Conservation (phyloP, 1,140 invertebrate genomes). For the Pantala flavescens region DNA sequence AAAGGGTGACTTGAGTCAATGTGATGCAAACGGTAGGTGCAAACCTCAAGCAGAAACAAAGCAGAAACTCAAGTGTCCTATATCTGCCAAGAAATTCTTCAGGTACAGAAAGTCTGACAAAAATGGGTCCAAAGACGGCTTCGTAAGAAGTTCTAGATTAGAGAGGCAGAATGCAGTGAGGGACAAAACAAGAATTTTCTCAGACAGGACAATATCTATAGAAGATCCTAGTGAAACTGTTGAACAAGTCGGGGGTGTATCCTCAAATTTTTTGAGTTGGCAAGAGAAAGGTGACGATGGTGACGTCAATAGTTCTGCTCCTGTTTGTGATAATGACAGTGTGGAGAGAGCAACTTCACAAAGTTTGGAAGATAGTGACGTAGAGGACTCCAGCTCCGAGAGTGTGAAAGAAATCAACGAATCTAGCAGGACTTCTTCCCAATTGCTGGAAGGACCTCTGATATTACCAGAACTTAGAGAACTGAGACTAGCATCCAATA, state of each 20-base stretch:
- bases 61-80: background rate
- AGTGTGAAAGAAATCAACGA: background rate
- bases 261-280: background rate
- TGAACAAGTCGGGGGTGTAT: background rate
- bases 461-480: constrained; percentile 42
- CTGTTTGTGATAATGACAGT: background rate
- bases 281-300: background rate
- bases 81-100: background rate
- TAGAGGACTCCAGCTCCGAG: background rate
- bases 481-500: constrained; percentile 50
- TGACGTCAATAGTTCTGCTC: background rate
- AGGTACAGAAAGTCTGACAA: background rate
- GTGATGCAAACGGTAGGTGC: background rate
- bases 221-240: constrained; percentile 35
- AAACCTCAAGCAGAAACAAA: background rate
- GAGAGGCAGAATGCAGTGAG: background rate
- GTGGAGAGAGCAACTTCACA: background rate
- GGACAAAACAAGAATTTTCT: background rate
- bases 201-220: constrained; percentile 23
- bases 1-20: background rate
- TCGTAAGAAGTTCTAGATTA: background rate
- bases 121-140: background rate
- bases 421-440: background rate
- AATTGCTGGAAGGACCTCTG: background rate
- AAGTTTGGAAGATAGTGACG: background rate